A percentile compares a stretch with the other conserved stretches of the same genome.
Evolutionary conservation across 2,113 vertebrate genomes (phyloP).

Genomic region (Hiodon tergisus): DNA sequence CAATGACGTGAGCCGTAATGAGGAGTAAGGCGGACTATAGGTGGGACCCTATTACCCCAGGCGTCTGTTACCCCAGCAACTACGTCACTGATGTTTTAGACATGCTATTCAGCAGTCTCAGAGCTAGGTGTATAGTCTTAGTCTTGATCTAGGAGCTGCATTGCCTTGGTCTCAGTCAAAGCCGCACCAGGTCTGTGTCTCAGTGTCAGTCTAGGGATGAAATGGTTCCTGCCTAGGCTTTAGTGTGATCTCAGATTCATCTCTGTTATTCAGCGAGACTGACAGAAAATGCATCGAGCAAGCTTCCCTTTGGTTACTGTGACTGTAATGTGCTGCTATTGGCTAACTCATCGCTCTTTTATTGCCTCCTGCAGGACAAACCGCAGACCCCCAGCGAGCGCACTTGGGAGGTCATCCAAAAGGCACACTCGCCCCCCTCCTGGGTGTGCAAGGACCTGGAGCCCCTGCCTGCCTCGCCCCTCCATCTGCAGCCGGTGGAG

Average conservation of each 20-base stretch:
- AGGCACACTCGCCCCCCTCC: constrained; percentile 83
- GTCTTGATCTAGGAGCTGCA: constrained; percentile 1
- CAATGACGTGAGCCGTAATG: too few species aligned
- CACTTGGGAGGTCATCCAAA: constrained; percentile 90
- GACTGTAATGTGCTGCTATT: not conserved
- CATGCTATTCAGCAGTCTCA: constrained; percentile 1
- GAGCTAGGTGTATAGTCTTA: not conserved
- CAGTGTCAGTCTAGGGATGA: not conserved
- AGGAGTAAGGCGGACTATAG: too few species aligned
- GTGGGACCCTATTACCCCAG: too few species aligned
- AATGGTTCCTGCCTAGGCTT: not conserved
- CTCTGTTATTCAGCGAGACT: not conserved
- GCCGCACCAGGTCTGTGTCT: not conserved
- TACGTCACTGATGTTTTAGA: constrained; percentile 1
- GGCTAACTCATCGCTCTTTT: constrained; percentile 29
- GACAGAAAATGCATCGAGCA: not conserved
- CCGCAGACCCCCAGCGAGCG: constrained; percentile 89
- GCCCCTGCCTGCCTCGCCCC: constrained; percentile 76
- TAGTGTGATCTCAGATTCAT: not conserved
- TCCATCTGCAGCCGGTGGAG: constrained; percentile 89
- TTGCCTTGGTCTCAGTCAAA: not conserved
- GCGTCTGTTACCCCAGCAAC: not conserved
- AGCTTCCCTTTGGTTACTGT: not conserved
- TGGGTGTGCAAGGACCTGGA: constrained; percentile 96
- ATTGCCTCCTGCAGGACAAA: constrained; percentile 73